Base-by-base conservation (phyloP, 1,140 invertebrate genomes). In the Zaprionus ornatus region DNA sequence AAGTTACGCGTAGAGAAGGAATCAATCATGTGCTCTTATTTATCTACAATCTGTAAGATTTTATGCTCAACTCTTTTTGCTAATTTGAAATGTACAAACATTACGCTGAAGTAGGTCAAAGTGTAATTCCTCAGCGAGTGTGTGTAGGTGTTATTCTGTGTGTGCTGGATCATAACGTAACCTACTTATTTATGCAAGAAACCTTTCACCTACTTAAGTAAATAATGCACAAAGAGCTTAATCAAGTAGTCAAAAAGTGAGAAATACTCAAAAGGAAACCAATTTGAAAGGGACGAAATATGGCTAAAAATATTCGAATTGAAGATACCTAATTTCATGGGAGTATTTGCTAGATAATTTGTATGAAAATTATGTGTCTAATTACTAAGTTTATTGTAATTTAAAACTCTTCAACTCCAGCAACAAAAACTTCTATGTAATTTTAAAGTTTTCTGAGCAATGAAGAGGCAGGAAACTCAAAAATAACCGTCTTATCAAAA, bases 41-140 rank as follows among this genome's bases (percentile, higher is more conserved):
- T 55, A 70, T 17, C 25, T 15, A 62, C 27, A 63, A 70, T 63
- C 50, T 54, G 12, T 59, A 23, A 40, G 32, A 52, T 59, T 32
- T 42, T 29, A 52, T 37, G 27, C 12, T 21, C 42, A 60, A 60
- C 9, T 42, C 45, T 40, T 17, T 45, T 12, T 23, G n/a, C 27
- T 59, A 72, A 72, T 72, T 72, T 72, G 1, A 9, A 29, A 48
- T 15, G 48, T 57, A 60, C 9, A 63, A 56, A 35, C 35, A 57
- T 7, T 4, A 42, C 2, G 12, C n/a, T 21, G 21, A 73, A 60
- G 27, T 67, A 42, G 70, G 45, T 54, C 70, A 73, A 35, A 67
- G 23, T 52, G 70, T 35, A 66, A 10, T 35, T 29, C 32, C 12
- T 35, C 12, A 25, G 6, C 6, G 40, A 42, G n/a, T 42, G 40